phyloP scores from a whole-genome alignment of 2,888 invertebrate genomes.

The Parnassius apollo region DNA sequence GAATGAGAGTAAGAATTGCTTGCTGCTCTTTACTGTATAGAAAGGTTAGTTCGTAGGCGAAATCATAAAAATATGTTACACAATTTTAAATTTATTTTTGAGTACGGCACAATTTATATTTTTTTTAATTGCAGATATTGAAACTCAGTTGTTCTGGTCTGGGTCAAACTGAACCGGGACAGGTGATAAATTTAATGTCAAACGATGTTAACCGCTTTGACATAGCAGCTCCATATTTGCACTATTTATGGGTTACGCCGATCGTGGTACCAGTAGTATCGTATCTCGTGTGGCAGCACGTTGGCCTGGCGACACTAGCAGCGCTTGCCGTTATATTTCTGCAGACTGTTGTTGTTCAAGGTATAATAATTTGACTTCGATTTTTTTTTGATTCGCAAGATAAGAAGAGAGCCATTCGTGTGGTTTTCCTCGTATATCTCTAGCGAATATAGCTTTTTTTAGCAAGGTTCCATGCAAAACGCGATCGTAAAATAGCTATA shows the following conservation, averaged over 20 bases:
- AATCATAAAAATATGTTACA: neutral
- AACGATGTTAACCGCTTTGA: constrained; percentile 93
- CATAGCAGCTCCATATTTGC: constrained; percentile 84
- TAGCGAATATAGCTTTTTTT: too few relatives aligned
- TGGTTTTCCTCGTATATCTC: too few relatives aligned
- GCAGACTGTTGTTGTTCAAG: constrained; percentile 82
- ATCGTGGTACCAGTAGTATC: constrained; percentile 84
- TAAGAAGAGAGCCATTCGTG: too few relatives aligned
- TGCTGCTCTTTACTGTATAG: constrained; percentile 90
- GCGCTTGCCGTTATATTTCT: constrained; percentile 73
- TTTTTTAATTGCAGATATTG: constrained; percentile 54
- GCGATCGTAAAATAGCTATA: too few relatives aligned
- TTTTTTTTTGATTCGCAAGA: too few relatives aligned
- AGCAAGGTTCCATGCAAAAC: too few relatives aligned
- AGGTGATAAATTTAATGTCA: constrained; percentile 91
- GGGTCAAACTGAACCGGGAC: constrained; percentile 85
- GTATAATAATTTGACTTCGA: constrained; percentile 38
- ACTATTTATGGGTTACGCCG: constrained; percentile 91
- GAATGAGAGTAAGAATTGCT: constrained; percentile 89
- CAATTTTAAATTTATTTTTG: neutral
- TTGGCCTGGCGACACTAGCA: constrained; percentile 64
- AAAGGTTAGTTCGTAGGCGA: constrained; percentile 80
- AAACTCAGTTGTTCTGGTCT: constrained; percentile 80
- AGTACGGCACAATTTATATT: neutral
- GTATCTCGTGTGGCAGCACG: constrained; percentile 70